These are phyloP conservation scores for Pollachius pollachius DNA, from an alignment of 2,113 vertebrate genomes.

Conservation along the genomic window DNA sequence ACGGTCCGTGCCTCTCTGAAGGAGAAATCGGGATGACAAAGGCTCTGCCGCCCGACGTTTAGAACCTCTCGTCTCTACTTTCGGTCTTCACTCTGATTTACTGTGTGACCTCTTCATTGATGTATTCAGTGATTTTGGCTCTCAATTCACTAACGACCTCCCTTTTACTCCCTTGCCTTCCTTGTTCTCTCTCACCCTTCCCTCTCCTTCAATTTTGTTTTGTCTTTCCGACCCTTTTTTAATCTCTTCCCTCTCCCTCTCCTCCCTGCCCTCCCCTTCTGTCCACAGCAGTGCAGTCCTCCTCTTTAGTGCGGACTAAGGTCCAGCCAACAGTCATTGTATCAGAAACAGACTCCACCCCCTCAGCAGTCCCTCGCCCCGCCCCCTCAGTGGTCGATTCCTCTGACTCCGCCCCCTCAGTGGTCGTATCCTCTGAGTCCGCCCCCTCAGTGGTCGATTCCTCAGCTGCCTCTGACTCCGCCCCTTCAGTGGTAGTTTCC, in stretches of 20 bases:
- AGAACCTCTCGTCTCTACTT: background rate
- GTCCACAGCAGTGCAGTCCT: background rate
- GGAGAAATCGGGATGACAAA: background rate
- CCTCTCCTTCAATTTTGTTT: background rate
- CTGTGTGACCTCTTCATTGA: background rate
- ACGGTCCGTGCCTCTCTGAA: background rate
- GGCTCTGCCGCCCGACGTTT: background rate
- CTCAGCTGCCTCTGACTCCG: background rate
- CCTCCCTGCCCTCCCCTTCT: background rate
- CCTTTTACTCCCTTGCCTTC: background rate
- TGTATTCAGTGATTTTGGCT: background rate
- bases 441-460: too few relatives aligned
- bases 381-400: background rate
- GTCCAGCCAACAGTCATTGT: slow-evolving; percentile 7
- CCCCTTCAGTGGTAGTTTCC: too few relatives aligned
- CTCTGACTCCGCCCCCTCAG: background rate
- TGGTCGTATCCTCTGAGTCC: too few relatives aligned
- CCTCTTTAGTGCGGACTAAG: background rate
- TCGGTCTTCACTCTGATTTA: background rate
- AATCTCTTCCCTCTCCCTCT: background rate
- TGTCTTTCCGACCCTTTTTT: background rate
- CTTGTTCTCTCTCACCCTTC: background rate
- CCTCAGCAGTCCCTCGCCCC: background rate
- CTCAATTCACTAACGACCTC: background rate
- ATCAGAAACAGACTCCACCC: slow-evolving; percentile 34